Conservation (phyloP, 2,797 vertebrate species). For the Rhabdophis nuchalis region DNA sequence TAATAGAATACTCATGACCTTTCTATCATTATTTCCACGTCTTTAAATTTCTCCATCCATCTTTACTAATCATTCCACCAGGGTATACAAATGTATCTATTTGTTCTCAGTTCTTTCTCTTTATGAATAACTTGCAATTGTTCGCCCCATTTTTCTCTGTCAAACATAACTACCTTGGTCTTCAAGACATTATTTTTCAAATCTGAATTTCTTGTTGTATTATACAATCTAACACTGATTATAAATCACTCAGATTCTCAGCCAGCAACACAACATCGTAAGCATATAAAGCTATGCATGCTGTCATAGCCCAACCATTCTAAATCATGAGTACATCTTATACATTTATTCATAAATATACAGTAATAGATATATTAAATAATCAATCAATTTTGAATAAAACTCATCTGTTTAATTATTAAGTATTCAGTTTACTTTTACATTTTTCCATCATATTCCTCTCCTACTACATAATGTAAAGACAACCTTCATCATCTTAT, state of each 20-base stretch:
- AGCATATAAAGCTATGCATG: background rate
- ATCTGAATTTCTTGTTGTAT: background rate
- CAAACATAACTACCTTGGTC: background rate
- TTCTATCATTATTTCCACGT: background rate
- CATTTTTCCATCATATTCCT: background rate
- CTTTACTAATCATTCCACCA: background rate
- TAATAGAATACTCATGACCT: background rate
- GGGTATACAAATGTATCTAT: background rate
- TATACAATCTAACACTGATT: background rate
- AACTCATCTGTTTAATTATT: background rate
- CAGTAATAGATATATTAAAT: background rate
- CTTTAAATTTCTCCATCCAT: background rate
- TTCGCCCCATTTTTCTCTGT: background rate
- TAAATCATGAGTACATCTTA: background rate
- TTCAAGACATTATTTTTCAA: background rate
- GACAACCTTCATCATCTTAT: background rate
- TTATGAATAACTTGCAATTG: background rate
- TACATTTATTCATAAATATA: background rate
- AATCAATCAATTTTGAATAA: background rate
- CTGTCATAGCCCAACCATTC: background rate
- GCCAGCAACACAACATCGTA: background rate
- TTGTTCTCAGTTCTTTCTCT: background rate
- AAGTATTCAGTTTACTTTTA: background rate
- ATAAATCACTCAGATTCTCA: background rate
- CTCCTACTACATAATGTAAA: background rate